These are phyloP conservation scores for Dicrostonyx torquatus DNA, from an alignment of 2,797 vertebrate genomes.

Conservation along the genomic window DNA sequence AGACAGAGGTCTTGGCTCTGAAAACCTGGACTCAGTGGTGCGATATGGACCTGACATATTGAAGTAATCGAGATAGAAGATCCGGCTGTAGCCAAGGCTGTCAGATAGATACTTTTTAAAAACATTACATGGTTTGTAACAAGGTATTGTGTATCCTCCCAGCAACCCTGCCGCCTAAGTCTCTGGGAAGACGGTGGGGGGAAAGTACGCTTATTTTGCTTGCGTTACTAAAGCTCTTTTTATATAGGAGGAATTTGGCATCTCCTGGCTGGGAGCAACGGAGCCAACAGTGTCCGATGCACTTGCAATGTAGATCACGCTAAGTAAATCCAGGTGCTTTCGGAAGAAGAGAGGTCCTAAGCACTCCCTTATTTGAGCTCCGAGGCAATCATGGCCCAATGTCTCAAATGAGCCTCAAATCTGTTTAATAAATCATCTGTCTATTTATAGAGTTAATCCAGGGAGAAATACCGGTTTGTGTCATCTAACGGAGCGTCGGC, in stretches of 20 bases:
- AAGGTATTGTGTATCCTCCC: slow-evolving; percentile 89
- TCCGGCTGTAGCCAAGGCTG: slow-evolving; percentile 88
- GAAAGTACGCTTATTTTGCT: slow-evolving; percentile 88
- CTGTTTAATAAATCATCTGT: slow-evolving; percentile 76
- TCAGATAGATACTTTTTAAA: slow-evolving; percentile 88
- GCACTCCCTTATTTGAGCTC: slow-evolving; percentile 78
- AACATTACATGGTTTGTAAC: slow-evolving; percentile 89
- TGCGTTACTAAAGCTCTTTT: slow-evolving; percentile 86
- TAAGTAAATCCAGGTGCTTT: slow-evolving; percentile 86
- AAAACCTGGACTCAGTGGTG: slow-evolving; percentile 83
- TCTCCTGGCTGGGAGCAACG: slow-evolving; percentile 82
- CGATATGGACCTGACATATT: slow-evolving; percentile 88
- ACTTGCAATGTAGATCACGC: slow-evolving; percentile 84
- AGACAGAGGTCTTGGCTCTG: slow-evolving; percentile 85
- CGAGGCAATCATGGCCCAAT: slow-evolving; percentile 69
- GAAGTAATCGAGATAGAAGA: slow-evolving; percentile 91
- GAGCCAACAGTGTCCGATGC: slow-evolving; percentile 83
- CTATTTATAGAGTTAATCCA: slow-evolving; percentile 72
- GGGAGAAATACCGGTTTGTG: not conserved
- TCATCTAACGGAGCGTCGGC: not conserved
- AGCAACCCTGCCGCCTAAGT: slow-evolving; percentile 85
- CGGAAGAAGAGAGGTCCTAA: slow-evolving; percentile 82
- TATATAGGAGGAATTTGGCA: slow-evolving; percentile 87
- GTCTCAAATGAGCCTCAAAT: slow-evolving; percentile 77
- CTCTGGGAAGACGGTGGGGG: slow-evolving; percentile 85